Evolutionary conservation across 2,113 vertebrate genomes (phyloP).

Genomic region (Microcebus jonahi): DNA sequence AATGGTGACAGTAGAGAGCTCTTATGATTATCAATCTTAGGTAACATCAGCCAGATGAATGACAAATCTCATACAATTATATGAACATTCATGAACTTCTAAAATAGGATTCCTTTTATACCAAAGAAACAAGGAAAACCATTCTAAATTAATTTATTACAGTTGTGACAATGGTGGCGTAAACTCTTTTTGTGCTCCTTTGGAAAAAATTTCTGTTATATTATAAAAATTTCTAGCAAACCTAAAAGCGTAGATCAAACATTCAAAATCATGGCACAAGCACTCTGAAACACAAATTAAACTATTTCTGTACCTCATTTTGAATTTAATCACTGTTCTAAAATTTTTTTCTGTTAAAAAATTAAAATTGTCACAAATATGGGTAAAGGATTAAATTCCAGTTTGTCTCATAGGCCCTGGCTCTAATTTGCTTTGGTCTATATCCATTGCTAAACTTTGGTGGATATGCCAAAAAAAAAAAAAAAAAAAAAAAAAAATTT

Average conservation of each 20-base stretch:
- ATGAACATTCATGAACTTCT: background rate
- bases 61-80: background rate
- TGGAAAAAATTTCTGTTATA: background rate
- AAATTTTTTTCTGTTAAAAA: background rate
- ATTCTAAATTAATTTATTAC: constrained; percentile 9
- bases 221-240: background rate
- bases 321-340: constrained; percentile 7
- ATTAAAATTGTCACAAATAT: constrained; percentile 31
- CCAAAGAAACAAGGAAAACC: constrained; percentile 22
- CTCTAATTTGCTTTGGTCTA: background rate
- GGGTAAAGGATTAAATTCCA: constrained; percentile 28
- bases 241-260: background rate
- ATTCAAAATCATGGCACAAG: background rate
- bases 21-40: background rate
- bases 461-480: background rate
- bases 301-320: constrained; percentile 12
- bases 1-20: background rate
- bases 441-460: background rate
- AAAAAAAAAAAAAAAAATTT: background rate
- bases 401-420: background rate
- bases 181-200: background rate
- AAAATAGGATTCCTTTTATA: background rate
- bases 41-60: background rate
- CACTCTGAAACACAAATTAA: background rate
- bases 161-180: background rate